These are phyloP conservation scores for Strigamia crassipes DNA, from an alignment of 2,888 invertebrate genomes.

Conservation along the genomic window DNA sequence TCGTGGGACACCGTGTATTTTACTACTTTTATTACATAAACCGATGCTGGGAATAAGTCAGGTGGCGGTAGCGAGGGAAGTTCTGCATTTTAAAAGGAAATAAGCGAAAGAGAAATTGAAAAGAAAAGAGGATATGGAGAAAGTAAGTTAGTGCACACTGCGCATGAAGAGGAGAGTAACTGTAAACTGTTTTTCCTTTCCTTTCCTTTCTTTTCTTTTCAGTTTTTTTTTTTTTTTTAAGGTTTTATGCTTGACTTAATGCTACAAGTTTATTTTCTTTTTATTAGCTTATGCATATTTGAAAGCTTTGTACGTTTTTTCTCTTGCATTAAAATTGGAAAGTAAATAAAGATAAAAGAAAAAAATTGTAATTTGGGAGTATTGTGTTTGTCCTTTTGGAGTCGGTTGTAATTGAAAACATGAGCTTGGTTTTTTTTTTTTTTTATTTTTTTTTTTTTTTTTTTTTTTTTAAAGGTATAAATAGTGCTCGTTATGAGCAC, in stretches of 20 bases:
- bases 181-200: slow-evolving; percentile 6
- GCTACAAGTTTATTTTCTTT: slow-evolving; percentile 19
- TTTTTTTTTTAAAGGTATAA: background rate
- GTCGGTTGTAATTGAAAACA: slow-evolving; percentile 14
- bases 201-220: background rate
- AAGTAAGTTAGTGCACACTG: slow-evolving; percentile 23
- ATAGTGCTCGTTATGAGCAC: slow-evolving; percentile 14
- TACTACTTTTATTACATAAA: slow-evolving; percentile 36
- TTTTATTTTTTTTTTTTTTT: background rate
- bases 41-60: slow-evolving; percentile 30
- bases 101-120: slow-evolving; percentile 28
- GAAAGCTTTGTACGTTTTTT: background rate
- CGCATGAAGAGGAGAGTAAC: slow-evolving; percentile 22
- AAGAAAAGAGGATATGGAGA: slow-evolving; percentile 35
- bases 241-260: slow-evolving; percentile 5
- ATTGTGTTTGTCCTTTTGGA: background rate
- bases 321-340: background rate
- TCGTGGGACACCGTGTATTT: slow-evolving; percentile 34
- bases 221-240: background rate
- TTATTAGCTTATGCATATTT: slow-evolving; percentile 23
- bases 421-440: background rate
- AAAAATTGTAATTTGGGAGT: background rate
- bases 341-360: background rate
- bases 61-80: slow-evolving; percentile 25
- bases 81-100: slow-evolving; percentile 36